Evolutionary conservation across 2,113 vertebrate genomes (phyloP), one percentile per base, ranked within the genome.

Genomic region (Lichenostomus cassidix): DNA sequence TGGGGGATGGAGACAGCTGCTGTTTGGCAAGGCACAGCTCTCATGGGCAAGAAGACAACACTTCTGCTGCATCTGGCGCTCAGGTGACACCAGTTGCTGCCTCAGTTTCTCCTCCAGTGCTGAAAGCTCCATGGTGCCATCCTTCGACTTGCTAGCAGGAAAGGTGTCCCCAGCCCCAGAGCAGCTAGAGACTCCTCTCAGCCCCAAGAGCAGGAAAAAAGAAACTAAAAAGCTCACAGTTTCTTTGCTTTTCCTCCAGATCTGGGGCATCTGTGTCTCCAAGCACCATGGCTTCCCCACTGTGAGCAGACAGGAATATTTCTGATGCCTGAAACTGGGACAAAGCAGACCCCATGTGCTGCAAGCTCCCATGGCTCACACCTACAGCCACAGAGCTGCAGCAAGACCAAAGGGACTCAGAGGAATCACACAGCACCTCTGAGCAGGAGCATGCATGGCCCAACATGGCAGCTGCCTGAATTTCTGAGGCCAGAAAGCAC

Each of bases 311-410:
- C 9, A 64, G 63, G 50, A 65, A 11, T 33, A 76, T 52, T 74
- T 65, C 62, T 28, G 44, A 3, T 20, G 12, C 16, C 70, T 35
- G 49, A 29, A 79, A 29, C 39, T 1, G 2, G 39, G 27, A 60
- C 53, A 56, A 49, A 73, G 41, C 23, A 44, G 63, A 39, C 7
- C 3, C 20, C 0, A 1, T 5, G 50, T 17, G 13, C 73, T 21
- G 13, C 1, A 11, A 59, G 59, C n/a, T 85, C 31, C 31, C 0
- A 1, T 19, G 39, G 42, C 77, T 87, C 31, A 63, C 67, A 33
- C 35, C 56, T 31, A 4, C 0, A 0, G 58, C 46, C 2, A 8
- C 10, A 10, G 1, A 1, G 12, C 47, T 33, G 47, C 50, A 23
- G 44, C 0, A 5, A 71, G 78, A 58, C 37, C 28, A 11, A 33